These are phyloP conservation scores for Hydrochoerus hydrochaeris DNA, from an alignment of 2,113 vertebrate species.

Conservation along the genomic window DNA sequence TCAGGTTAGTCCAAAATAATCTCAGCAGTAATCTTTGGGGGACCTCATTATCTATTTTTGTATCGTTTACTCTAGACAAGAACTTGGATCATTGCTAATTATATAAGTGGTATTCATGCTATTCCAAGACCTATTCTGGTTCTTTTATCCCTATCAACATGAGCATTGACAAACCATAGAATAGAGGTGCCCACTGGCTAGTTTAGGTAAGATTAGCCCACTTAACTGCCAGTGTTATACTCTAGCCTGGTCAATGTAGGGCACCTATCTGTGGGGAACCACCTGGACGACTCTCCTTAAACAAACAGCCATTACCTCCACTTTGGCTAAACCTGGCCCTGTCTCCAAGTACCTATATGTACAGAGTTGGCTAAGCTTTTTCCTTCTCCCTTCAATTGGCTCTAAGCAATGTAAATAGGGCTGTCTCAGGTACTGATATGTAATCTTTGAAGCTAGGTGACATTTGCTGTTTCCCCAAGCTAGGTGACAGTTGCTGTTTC, in stretches of 20 bases:
- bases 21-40: background rate
- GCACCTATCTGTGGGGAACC: too few species aligned
- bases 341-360: too few species aligned
- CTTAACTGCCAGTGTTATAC: background rate
- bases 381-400: too few species aligned
- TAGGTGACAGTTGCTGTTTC: too few species aligned
- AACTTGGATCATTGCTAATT: background rate
- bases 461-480: too few species aligned
- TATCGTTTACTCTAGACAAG: background rate
- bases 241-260: background rate
- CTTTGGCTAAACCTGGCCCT: too few species aligned
- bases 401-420: too few species aligned
- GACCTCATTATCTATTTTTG: background rate
- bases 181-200: background rate
- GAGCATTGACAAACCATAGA: accelerated
- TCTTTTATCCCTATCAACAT: background rate
- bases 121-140: background rate
- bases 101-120: background rate
- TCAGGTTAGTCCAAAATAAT: background rate
- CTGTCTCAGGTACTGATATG: too few species aligned
- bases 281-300: too few species aligned
- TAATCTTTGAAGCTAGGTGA: too few species aligned
- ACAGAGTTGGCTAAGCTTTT: too few species aligned
- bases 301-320: too few species aligned
- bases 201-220: background rate